These are phyloP conservation scores for Chelonia mydas DNA, from an alignment of 2,797 vertebrate genomes.

Conservation along the genomic window DNA sequence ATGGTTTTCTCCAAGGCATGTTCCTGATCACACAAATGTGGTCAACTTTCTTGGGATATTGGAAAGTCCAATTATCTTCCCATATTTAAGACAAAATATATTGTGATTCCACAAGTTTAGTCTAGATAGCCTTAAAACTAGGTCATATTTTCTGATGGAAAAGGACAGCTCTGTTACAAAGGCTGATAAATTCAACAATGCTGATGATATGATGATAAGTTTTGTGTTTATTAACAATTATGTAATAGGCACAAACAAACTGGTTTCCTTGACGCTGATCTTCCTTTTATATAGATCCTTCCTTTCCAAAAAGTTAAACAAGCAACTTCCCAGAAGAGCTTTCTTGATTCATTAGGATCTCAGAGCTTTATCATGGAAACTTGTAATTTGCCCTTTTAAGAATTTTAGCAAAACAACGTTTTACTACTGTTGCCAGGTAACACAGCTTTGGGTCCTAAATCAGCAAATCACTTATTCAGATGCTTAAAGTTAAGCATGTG, in stretches of 20 bases:
- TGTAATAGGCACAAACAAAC: conserved; percentile 11
- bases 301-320: conserved; percentile 13
- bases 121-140: background rate
- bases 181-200: conserved; percentile 2
- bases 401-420: background rate
- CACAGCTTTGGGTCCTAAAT: conserved; percentile 20
- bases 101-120: background rate
- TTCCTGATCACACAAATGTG: background rate
- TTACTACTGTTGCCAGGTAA: background rate
- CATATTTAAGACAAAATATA: background rate
- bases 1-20: conserved; percentile 43
- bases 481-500: conserved; percentile 11
- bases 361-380: conserved; percentile 15
- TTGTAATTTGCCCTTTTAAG: conserved; percentile 34
- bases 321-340: conserved; percentile 43
- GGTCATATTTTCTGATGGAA: background rate
- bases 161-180: background rate
- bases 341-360: conserved; percentile 25
- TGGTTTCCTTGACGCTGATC: conserved; percentile 57
- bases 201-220: background rate
- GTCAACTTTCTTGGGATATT: background rate
- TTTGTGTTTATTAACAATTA: conserved; percentile 12
- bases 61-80: background rate
- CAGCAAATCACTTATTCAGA: conserved; percentile 8
- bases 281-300: conserved; percentile 39